Evolutionary conservation across 2,888 invertebrate genomes (phyloP).

Genomic region (Philereme vetulata): DNA sequence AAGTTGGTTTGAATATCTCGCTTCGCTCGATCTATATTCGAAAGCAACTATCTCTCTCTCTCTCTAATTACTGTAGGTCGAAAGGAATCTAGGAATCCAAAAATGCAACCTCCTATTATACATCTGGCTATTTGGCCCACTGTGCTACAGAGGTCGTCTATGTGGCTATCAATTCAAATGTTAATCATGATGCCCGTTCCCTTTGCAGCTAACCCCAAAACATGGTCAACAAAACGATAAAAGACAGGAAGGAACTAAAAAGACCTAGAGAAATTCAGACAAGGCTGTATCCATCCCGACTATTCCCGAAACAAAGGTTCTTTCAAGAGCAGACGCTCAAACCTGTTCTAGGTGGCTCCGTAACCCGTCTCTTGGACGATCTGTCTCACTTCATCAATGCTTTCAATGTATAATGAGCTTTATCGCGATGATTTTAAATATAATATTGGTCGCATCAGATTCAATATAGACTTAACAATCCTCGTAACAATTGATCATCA

Average conservation of each 20-base stretch:
- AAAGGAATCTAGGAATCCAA: too few species aligned
- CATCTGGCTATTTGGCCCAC: too few species aligned
- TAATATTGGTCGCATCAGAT: background rate
- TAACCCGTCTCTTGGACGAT: constrained; percentile 46
- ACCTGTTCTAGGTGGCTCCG: constrained; percentile 36
- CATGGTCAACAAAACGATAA: constrained; percentile 6
- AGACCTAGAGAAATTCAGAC: constrained; percentile 12
- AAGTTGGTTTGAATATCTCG: too few species aligned
- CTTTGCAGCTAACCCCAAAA: constrained; percentile 14
- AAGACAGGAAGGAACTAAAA: constrained; percentile 23
- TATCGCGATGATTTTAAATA: background rate
- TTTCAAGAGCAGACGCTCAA: constrained; percentile 21
- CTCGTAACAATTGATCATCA: too few species aligned
- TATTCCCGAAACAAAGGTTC: constrained; percentile 29
- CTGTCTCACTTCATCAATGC: constrained; percentile 25
- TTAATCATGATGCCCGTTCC: background rate
- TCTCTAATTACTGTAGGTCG: too few species aligned
- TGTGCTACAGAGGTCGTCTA: too few species aligned
- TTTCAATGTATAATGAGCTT: background rate
- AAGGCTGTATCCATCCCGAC: constrained; percentile 6
- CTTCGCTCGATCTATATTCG: too few species aligned
- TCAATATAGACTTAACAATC: too few species aligned
- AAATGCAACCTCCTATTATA: too few species aligned
- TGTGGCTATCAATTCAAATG: too few species aligned
- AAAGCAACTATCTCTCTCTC: too few species aligned